Evolutionary conservation across 1,140 invertebrate genomes (phyloP), one percentile per base, ranked within the genome.

Genomic region (Penaeus vannamei): DNA sequence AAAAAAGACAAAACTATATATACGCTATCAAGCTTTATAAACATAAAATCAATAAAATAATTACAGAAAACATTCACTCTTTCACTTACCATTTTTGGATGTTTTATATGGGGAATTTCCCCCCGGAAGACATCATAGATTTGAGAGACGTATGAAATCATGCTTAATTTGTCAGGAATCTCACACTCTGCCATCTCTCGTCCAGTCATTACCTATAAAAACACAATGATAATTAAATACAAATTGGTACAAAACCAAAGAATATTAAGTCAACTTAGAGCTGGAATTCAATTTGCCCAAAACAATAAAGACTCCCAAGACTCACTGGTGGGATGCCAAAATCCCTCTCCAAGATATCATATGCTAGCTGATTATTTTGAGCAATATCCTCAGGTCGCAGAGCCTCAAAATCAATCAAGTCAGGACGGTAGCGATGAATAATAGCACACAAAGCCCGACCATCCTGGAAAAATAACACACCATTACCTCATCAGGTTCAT

Each of bases 81-180:
- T 53, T 69, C 2, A 93, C 93, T 94, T 93, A 96, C 95, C 94
- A 96, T 93, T 94, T 96, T 96, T 36, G 95, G 95, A 94, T 96
- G 95, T 93, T 96, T 96, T 79, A 96, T 95, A 92, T 96, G 95
- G 22, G 96, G 96, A 92, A 97, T 97, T 94, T 97, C 96, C 89
- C 96, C 96, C 87, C 96, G 94, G 92, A 97, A 97, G 80, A 95
- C 94, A 92, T 97, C 96, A 92, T 97, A 97, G 90, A 98, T 95
- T 94, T 97, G 96, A n/a, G 96, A 96, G 69, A 98, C 93, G 92
- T 98, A 98, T 72, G 96, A 95, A 64, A 97, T 94, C 95, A 97
- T 96, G 3, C 95, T 94, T 53, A 96, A 93, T 91, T 96, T 96
- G 92, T 98, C 97, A 19, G 96, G 95, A 64, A 95, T 94, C 29